Base-by-base conservation (phyloP, 2,797 vertebrate genomes). In the Tadarida brasiliensis region DNA sequence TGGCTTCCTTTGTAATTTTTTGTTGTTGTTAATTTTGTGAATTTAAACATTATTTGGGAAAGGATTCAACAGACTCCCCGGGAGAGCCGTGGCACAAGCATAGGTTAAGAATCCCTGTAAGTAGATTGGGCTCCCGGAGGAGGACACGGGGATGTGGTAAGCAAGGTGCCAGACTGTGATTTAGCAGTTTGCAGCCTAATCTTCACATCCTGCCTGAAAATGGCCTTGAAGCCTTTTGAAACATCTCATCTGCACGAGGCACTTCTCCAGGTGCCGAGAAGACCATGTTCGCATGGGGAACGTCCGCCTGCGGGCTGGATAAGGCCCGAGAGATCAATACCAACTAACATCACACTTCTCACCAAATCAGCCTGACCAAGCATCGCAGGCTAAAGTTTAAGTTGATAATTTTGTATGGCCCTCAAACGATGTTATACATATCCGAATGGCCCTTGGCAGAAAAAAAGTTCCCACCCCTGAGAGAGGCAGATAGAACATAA, bases 41-140 rank as follows among this genome's bases (percentile, higher is more conserved):
- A 91, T 73, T 80, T 71, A 87, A 76, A 70, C 4, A 68, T 63
- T 74, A 84, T 85, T 81, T 20, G 24, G 76, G 57, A 77, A 90
- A 90, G 20, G 54, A 28, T 68, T 88, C 73, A 51, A 35, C 22
- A 78, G 63, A n/a, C 4, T 6, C 16, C 26, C 35, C 22, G 63
- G 30, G 89, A 65, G 26, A 6, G 4, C 20, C 4, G n/a, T 51
- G n/a, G 17, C 19, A 56, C 51, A 88, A 28, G 71, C 7, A 24
- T 63, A 63, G 4, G 14, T 78, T 78, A 70, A 87, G 33, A 68
- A 47, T 24, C 6, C 2, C 16, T 68, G n/a, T 35, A 33, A 82
- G 24, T 86, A n/a, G 26, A 33, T 12, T 78, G 33, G 51, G 19
- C n/a, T 82, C 92, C 54, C 35, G 47, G 56, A 97, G 24, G 82